phyloP scores from a whole-genome alignment of 2,888 invertebrate genomes.

The Mycalesis mineus region DNA sequence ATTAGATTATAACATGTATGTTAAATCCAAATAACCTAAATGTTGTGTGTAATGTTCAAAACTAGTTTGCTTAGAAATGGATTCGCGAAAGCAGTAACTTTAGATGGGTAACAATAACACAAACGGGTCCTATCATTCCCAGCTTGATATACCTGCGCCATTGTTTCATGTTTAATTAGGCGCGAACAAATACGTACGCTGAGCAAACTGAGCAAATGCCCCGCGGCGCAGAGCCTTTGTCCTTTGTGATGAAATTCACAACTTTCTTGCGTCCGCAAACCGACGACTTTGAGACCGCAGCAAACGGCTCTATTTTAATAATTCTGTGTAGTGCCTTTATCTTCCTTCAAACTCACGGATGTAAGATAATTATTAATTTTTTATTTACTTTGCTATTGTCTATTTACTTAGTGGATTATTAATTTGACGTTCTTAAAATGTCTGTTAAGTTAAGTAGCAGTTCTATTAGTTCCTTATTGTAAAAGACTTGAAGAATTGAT shows the following conservation, averaged over 20 bases:
- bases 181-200: conserved; percentile 70
- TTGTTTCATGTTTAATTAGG: conserved; percentile 73
- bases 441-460: too few relatives aligned
- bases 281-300: conserved; percentile 58
- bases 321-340: conserved; percentile 38
- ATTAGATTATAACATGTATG: too few relatives aligned
- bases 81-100: conserved; percentile 19
- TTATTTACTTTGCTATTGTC: conserved; percentile 3
- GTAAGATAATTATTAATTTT: not conserved
- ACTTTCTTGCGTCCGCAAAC: conserved; percentile 65
- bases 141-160: conserved; percentile 50
- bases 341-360: not conserved
- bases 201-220: conserved; percentile 70
- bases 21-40: not conserved
- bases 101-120: conserved; percentile 33
- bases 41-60: not conserved
- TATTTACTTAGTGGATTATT: not conserved
- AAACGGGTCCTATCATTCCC: conserved; percentile 46
- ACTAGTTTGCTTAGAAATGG: not conserved
- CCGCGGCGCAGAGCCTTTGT: conserved; percentile 64
- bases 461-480: too few relatives aligned
- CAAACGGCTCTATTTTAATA: conserved; percentile 66
- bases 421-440: too few relatives aligned
- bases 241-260: conserved; percentile 66
- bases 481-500: too few relatives aligned